These are phyloP conservation scores for Anodontia alba DNA, from an alignment of 2,888 invertebrate species.

Conservation along the genomic window DNA sequence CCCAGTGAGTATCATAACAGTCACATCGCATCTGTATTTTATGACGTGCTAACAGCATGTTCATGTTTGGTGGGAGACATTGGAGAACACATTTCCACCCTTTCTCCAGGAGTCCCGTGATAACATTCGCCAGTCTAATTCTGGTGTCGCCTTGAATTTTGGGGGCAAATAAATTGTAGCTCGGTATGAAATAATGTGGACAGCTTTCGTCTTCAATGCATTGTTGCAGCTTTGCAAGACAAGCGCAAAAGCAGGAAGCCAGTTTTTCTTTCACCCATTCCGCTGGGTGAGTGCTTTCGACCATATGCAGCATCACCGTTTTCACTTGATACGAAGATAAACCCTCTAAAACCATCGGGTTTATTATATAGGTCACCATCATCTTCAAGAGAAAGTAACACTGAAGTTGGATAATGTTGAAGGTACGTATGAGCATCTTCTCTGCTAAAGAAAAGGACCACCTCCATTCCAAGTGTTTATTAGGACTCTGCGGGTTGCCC, in stretches of 20 bases:
- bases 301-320: slow-evolving; percentile 61
- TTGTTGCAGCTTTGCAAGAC: slow-evolving; percentile 52
- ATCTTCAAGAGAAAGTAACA: slow-evolving; percentile 58
- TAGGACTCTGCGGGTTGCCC: slow-evolving; percentile 57
- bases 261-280: slow-evolving; percentile 58
- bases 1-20: slow-evolving; percentile 61
- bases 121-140: slow-evolving; percentile 34
- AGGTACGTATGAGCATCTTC: slow-evolving; percentile 55
- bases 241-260: slow-evolving; percentile 45
- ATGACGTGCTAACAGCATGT: slow-evolving; percentile 47
- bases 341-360: slow-evolving; percentile 53
- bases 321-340: slow-evolving; percentile 55
- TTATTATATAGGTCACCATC: slow-evolving; percentile 52
- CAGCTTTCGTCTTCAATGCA: slow-evolving; percentile 53
- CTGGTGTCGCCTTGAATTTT: slow-evolving; percentile 54
- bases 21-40: slow-evolving; percentile 44
- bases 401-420: slow-evolving; percentile 50
- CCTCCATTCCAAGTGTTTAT: slow-evolving; percentile 57
- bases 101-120: slow-evolving; percentile 47
- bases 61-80: slow-evolving; percentile 56
- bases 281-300: slow-evolving; percentile 55
- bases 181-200: slow-evolving; percentile 59
- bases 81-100: slow-evolving; percentile 59
- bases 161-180: slow-evolving; percentile 50
- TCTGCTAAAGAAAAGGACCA: slow-evolving; percentile 61